These are phyloP conservation scores for Stegastes partitus DNA, from an alignment of 2,113 vertebrate species.

Conservation along the genomic window DNA sequence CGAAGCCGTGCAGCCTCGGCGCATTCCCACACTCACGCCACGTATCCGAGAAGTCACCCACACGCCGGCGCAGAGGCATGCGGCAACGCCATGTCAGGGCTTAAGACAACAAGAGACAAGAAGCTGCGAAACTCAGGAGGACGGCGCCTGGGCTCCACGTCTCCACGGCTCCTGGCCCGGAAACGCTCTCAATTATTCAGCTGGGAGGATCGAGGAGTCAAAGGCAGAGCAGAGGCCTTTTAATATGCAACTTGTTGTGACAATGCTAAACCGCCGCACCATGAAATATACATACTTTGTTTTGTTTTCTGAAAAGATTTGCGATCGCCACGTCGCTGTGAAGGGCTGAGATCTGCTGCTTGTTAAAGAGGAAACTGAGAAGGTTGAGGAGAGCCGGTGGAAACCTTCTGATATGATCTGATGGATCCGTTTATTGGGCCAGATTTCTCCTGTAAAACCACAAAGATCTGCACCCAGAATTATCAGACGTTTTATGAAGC, in stretches of 20 bases:
- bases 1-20: constrained; percentile 4
- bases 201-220: constrained; percentile 32
- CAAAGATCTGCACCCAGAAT: neutral
- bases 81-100: constrained; percentile 55
- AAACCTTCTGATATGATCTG: neutral
- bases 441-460: neutral
- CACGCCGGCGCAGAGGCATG: constrained; percentile 25
- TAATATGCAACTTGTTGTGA: constrained; percentile 64
- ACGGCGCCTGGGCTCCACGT: constrained; percentile 21
- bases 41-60: constrained; percentile 52
- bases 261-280: constrained; percentile 53
- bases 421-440: neutral
- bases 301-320: constrained; percentile 62
- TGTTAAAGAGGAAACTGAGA: constrained; percentile 17
- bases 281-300: constrained; percentile 72
- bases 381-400: neutral
- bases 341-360: neutral
- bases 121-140: constrained; percentile 31
- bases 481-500: neutral
- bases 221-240: constrained; percentile 54
- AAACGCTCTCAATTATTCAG: constrained; percentile 76
- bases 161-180: constrained; percentile 33
- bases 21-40: constrained; percentile 50
- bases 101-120: constrained; percentile 48
- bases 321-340: constrained; percentile 21